These are phyloP conservation scores for Drosophila pruinosa DNA, from an alignment of 1,140 invertebrate species.

Conservation along the genomic window DNA sequence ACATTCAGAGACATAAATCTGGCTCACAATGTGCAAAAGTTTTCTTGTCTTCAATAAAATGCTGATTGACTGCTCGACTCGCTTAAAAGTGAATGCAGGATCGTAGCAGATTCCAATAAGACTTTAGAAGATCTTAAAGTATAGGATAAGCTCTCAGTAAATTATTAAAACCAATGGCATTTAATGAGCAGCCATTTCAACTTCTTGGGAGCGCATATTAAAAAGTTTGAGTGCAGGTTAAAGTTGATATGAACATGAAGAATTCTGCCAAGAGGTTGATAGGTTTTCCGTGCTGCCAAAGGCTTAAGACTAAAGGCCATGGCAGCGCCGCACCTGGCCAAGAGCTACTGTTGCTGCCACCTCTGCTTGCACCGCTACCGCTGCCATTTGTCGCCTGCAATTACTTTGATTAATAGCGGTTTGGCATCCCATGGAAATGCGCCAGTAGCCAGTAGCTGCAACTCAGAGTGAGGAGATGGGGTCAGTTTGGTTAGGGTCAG, in stretches of 20 bases:
- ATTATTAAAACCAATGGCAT: too few species aligned
- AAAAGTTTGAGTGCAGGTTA: background rate
- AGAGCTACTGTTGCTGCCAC: conserved; percentile 3
- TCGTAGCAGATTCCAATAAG: background rate
- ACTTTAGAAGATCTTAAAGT: too few species aligned
- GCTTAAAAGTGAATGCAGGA: background rate
- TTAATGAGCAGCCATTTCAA: too few species aligned
- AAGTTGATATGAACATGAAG: background rate
- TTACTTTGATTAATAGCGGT: conserved; percentile 76
- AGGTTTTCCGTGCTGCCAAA: background rate
- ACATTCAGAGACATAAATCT: conserved; percentile 54
- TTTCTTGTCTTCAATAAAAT: conserved; percentile 12
- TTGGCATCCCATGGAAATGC: conserved; percentile 50
- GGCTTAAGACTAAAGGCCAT: conserved; percentile 21
- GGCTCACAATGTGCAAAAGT: conserved; percentile 16
- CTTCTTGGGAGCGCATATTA: too few species aligned
- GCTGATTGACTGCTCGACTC: background rate
- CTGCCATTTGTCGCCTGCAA: conserved; percentile 54
- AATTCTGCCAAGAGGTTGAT: conserved; percentile 4
- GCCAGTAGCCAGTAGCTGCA: conserved; percentile 39
- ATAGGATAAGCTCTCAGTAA: too few species aligned
- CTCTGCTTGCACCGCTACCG: background rate
- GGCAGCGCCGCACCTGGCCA: conserved; percentile 15
- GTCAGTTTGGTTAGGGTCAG: background rate
- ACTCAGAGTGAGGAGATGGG: background rate